These are phyloP conservation scores for Gymnopithys bicolor DNA, from an alignment of 2,797 vertebrate genomes.

Conservation along the genomic window DNA sequence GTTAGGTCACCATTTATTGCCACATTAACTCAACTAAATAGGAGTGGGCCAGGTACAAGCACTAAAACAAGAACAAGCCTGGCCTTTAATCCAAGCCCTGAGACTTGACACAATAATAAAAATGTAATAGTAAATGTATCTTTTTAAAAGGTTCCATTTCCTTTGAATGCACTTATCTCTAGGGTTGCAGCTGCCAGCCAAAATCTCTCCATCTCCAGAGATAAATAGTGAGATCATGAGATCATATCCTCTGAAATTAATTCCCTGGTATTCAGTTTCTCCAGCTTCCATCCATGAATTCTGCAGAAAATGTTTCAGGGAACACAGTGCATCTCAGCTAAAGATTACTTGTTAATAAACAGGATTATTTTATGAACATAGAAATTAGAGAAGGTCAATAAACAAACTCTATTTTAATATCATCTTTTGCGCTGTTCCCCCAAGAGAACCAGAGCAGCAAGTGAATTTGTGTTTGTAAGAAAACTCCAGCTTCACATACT, in stretches of 20 bases:
- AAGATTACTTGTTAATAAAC: slow-evolving; percentile 33
- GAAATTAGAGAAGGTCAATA: slow-evolving; percentile 33
- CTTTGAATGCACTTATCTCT: slow-evolving; percentile 29
- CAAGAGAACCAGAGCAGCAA: neutral
- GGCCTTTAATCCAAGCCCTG: neutral
- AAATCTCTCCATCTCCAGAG: slow-evolving; percentile 50
- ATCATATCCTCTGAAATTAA: slow-evolving; percentile 55
- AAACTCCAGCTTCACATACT: neutral
- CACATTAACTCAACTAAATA: neutral
- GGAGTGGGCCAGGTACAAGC: neutral
- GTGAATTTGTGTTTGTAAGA: neutral
- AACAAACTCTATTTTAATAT: slow-evolving; percentile 29
- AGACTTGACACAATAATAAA: neutral
- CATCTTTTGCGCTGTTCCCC: neutral
- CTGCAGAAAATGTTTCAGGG: slow-evolving; percentile 5
- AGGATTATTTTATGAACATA: slow-evolving; percentile 26
- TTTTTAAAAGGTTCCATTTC: slow-evolving; percentile 10
- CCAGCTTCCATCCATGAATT: slow-evolving; percentile 33
- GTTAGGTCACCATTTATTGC: neutral
- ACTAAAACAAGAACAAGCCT: neutral
- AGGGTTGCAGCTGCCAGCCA: slow-evolving; percentile 4
- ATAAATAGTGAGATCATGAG: slow-evolving; percentile 51
- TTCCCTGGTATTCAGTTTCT: slow-evolving; percentile 37
- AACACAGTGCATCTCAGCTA: neutral
- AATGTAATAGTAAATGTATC: neutral